Base-by-base conservation (phyloP, 2,888 invertebrate genomes). In the Alcis repandata region DNA sequence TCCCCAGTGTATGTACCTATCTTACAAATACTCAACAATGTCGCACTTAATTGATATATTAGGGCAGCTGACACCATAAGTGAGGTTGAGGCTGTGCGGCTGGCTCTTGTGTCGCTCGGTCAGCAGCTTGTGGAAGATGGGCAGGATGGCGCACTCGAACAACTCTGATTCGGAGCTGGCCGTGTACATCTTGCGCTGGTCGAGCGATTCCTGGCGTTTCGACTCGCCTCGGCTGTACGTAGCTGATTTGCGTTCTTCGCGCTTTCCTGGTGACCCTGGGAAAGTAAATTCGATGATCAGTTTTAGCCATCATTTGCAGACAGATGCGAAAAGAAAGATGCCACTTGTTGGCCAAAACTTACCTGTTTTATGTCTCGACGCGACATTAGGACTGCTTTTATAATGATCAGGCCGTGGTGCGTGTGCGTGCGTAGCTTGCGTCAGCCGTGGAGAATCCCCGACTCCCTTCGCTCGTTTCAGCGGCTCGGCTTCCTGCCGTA, bases 1-100 rank as follows among this genome's bases (percentile, higher is more conserved):
- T n/a, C n/a, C n/a, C n/a, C n/a, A n/a, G n/a, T n/a, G n/a, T n/a
- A n/a, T n/a, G n/a, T n/a, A n/a, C n/a, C n/a, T n/a, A 49, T 19
- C 15, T 94, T 96, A 98, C 90, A 98, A 95, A 91, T 98, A 98
- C 85, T 98, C 98, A 78, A 98, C 98, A 80, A 98, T 98, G 94
- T 98, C 98, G 94, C 98, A 98, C 92, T 98, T 98, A 79, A 98
- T 98, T 69, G 98, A 98, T 92, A 98, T 98, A 94, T 98, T 98
- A 32, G 98, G 98, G 87, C 98, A 98, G 80, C 98, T 98, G 76
- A 97, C 96, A 61, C 98, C 97, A 74, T 96, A 96, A 33, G 95
- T 95, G 38, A 96, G 95, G 83, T 96, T 95, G 19, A 95, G 94
- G 59, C 95, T 94, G 58, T 95, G 95, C 6, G 95, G 95, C 74